Percentiles rank a stretch among this genome's conserved stretches.
These are phyloP conservation scores for Chondrilla cf. caribensis DNA, from an alignment of 37 sponge, comb jelly and placozoan genomes.

Conservation along the genomic window DNA sequence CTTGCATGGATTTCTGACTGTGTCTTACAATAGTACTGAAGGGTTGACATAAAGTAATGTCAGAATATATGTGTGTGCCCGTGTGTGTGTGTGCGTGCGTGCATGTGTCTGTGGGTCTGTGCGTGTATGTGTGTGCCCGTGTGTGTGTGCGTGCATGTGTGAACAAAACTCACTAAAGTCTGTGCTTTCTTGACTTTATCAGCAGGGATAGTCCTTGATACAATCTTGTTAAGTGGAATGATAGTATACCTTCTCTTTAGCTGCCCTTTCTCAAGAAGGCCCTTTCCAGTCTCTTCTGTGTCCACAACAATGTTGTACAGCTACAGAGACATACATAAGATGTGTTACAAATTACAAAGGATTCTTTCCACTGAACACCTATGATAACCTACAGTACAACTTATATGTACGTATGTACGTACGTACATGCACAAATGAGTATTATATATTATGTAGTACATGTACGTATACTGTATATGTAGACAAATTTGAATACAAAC, in stretches of 20 bases:
- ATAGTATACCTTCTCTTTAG: constrained; percentile 82
- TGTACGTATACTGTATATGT: too few relatives aligned
- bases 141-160: too few relatives aligned
- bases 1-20: too few relatives aligned
- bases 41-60: too few relatives aligned
- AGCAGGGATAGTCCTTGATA: constrained; percentile 44
- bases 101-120: too few relatives aligned
- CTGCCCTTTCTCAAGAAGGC: constrained; percentile 80
- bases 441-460: neutral
- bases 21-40: too few relatives aligned
- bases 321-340: constrained; percentile 31
- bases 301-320: constrained; percentile 95
- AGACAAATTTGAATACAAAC: too few relatives aligned
- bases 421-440: neutral
- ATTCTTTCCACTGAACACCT: neutral
- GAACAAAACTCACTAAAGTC: constrained; percentile 53
- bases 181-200: constrained; percentile 65
- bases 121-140: too few relatives aligned
- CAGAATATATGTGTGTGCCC: too few relatives aligned
- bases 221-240: constrained; percentile 96
- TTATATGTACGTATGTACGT: neutral
- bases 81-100: too few relatives aligned
- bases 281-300: constrained; percentile 89
- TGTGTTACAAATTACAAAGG: too few relatives aligned
- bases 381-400: too few relatives aligned